Conservation (phyloP, 2,888 invertebrate genomes). For the Tiphia femorata region DNA sequence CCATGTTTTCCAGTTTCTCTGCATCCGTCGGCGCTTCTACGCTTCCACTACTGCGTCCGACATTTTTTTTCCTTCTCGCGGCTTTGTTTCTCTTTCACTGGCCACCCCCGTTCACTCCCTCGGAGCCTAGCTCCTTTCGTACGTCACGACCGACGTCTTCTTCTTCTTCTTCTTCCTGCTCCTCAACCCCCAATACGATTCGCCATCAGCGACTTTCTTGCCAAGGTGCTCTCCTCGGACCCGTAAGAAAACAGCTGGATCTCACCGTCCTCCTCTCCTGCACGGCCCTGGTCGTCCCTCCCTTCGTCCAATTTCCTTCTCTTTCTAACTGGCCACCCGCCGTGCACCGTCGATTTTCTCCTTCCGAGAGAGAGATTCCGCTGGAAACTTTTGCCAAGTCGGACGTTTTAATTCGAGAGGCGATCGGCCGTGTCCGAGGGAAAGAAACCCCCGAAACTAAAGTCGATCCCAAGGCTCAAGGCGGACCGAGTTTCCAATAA, state of each 20-base stretch:
- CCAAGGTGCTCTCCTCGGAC: not conserved
- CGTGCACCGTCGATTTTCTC: not conserved
- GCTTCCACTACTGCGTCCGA: too few relatives aligned
- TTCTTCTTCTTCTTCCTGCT: not conserved
- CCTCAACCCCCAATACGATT: constrained; percentile 11
- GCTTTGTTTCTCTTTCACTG: not conserved
- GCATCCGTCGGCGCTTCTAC: too few relatives aligned
- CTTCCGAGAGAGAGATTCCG: constrained; percentile 4
- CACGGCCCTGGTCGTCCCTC: not conserved
- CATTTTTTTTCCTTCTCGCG: too few relatives aligned
- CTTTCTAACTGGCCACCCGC: not conserved
- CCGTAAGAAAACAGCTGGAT: constrained; percentile 15
- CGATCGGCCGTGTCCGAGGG: constrained; percentile 12
- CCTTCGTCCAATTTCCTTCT: not conserved
- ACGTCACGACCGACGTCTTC: too few relatives aligned
- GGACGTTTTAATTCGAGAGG: constrained; percentile 25
- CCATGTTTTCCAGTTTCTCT: not conserved
- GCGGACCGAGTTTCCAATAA: too few relatives aligned
- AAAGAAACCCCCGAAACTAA: constrained; percentile 12
- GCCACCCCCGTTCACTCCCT: too few relatives aligned
- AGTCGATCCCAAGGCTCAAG: too few relatives aligned
- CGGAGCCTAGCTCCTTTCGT: too few relatives aligned
- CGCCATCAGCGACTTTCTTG: constrained; percentile 16
- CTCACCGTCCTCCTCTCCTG: not conserved
- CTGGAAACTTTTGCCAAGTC: constrained; percentile 21